Percentiles rank a stretch among this genome's conserved stretches.
Conservation (phyloP, 2,113 vertebrate species). For the Dunckerocampus dactyliophorus region DNA sequence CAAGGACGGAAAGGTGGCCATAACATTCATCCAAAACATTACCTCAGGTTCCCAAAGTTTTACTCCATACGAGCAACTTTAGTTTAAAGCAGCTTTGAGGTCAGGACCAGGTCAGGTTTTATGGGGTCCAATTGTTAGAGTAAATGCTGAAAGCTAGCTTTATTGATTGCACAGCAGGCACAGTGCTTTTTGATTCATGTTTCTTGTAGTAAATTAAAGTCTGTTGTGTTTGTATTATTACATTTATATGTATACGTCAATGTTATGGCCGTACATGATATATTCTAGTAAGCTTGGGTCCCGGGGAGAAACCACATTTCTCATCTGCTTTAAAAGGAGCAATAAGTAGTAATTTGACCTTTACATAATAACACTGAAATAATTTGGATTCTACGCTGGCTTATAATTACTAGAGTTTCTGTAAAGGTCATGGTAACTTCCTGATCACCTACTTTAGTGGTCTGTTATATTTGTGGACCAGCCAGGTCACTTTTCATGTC, state of each 20-base stretch:
- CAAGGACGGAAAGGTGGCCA: background rate
- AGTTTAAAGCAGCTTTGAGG: background rate
- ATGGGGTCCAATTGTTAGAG: background rate
- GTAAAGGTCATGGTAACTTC: no score
- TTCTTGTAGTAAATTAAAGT: background rate
- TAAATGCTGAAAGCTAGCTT: slow-evolving; percentile 5
- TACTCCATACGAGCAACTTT: background rate
- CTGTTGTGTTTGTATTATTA: background rate
- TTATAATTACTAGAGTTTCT: no score
- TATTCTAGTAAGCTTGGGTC: background rate
- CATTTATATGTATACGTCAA: background rate
- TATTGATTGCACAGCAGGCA: slow-evolving; percentile 4
- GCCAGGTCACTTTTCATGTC: no score
- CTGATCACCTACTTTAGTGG: no score
- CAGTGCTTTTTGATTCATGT: background rate
- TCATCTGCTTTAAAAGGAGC: background rate
- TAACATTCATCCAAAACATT: background rate
- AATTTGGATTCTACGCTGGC: no score
- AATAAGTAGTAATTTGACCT: background rate
- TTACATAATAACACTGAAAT: background rate
- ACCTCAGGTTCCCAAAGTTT: background rate
- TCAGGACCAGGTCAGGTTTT: background rate
- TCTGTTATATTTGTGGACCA: background rate
- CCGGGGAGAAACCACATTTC: background rate
- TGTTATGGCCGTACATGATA: background rate